Conservation (phyloP, 2,113 vertebrate species). For the Sinocyclocheilus maitianheensis region DNA sequence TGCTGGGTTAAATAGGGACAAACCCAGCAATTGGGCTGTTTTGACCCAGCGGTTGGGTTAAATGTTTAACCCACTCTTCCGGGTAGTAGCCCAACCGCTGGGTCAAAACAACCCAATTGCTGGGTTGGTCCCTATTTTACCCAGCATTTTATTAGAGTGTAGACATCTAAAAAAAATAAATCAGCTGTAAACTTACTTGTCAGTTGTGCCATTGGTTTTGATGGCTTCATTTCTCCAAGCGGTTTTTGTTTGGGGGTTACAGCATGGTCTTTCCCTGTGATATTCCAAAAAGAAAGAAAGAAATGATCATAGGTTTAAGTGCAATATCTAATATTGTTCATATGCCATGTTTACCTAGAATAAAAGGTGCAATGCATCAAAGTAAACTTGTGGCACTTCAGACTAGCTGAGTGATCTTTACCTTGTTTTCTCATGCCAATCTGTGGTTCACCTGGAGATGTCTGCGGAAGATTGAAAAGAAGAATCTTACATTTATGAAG, state of each 20-base stretch:
- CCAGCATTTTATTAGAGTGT: too few species aligned
- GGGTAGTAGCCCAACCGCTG: too few species aligned
- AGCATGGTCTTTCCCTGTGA: neutral
- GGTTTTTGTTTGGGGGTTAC: fast-evolving
- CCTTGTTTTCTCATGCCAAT: slow-evolving; percentile 27
- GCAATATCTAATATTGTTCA: neutral
- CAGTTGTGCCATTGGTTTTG: slow-evolving; percentile 74
- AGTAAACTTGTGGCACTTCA: neutral
- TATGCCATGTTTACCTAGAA: neutral
- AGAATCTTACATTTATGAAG: neutral
- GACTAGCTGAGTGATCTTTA: neutral
- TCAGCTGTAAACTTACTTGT: slow-evolving; percentile 63
- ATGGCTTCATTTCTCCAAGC: slow-evolving; percentile 37
- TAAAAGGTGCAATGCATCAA: neutral
- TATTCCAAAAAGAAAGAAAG: neutral
- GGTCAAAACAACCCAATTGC: too few species aligned
- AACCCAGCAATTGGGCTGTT: too few species aligned
- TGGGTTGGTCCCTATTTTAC: too few species aligned
- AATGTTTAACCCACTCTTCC: too few species aligned
- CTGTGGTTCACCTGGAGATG: neutral
- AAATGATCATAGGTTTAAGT: neutral
- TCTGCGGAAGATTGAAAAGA: neutral
- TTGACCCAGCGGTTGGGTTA: too few species aligned
- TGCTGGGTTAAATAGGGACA: too few species aligned
- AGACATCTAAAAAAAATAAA: neutral